Evolutionary conservation across 2,888 invertebrate species (phyloP), one percentile per base, ranked within the genome.

Genomic region (Eupithecia vulgata): DNA sequence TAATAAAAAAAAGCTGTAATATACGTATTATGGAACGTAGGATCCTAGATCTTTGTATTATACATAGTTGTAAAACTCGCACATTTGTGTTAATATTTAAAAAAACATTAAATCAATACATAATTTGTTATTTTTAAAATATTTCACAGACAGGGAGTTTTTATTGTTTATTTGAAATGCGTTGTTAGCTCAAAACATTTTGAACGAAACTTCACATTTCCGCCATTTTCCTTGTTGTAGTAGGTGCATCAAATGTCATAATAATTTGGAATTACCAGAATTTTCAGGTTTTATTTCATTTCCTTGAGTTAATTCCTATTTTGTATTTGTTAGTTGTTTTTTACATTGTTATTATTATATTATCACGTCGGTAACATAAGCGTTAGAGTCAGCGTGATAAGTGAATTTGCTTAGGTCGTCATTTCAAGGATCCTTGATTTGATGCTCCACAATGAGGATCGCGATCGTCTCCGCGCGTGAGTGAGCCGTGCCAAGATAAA

Each of bases 151-250:
- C 6, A 35, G 6, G 3, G 6, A 5, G 35, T 35, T 5, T 35
- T 35, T 35, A 30, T 35, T 35, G 35, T 35, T 2, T 4, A 8
- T 35, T 7, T 35, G 6, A 35, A 35, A 45, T n/a, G n/a, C 48
- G 10, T 3, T 52, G n/a, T 21, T 10, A 30, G 30, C 30, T 30
- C 6, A 13, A 4, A 7, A 72, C 70, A 45, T 74, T 82, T 78
- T 73, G 77, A 81, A 83, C 78, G 79, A 79, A 85, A 81, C 81
- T 83, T 80, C 79, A 68, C 74, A 78, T 79, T 84, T 85, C 88
- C 93, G 93, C 94, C 94, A 94, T 94, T 93, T 94, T 94, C 91
- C 93, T 93, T 94, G 93, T 94, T 93, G 93, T 93, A 93, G 93
- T 93, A 93, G 93, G 93, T 91, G 92, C 92, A 89, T 92, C 93